phyloP scores from a whole-genome alignment of 2,888 invertebrate genomes.

The Latrodectus hesperus region DNA sequence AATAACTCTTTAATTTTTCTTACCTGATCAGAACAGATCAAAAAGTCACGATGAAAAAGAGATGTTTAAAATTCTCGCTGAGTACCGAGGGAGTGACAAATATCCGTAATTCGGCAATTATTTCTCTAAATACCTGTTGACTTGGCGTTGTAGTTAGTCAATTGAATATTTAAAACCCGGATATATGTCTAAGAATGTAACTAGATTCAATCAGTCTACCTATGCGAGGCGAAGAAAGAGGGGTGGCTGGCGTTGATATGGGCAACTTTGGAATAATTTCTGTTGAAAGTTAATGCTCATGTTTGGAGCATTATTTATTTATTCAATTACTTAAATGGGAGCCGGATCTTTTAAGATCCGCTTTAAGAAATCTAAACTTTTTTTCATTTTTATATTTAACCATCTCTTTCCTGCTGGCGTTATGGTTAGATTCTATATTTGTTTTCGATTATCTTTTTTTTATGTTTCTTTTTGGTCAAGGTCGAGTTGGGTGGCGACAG shows the following conservation, averaged over 20 bases:
- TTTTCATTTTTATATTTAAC: neutral
- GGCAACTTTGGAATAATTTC: too few relatives aligned
- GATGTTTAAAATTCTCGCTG: too few relatives aligned
- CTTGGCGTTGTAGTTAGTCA: constrained; percentile 10
- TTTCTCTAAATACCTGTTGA: constrained; percentile 22
- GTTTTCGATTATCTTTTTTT: neutral
- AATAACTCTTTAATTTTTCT: too few relatives aligned
- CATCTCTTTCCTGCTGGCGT: constrained; percentile 2
- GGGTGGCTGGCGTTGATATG: too few relatives aligned
- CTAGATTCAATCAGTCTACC: constrained; percentile 13
- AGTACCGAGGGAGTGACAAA: too few relatives aligned
- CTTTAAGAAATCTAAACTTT: constrained; percentile 9
- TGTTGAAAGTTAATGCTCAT: too few relatives aligned
- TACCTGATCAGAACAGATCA: too few relatives aligned
- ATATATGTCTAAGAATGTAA: neutral
- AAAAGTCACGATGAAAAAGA: too few relatives aligned
- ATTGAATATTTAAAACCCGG: constrained; percentile 19
- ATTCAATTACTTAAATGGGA: constrained; percentile 30
- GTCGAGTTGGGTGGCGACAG: constrained; percentile 30
- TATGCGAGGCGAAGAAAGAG: constrained; percentile 42
- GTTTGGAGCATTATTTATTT: constrained; percentile 12
- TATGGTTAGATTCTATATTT: neutral
- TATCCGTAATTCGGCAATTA: constrained; percentile 36
- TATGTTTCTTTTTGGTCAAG: constrained; percentile 10
- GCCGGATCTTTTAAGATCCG: constrained; percentile 50